phyloP scores from a whole-genome alignment of 1,140 invertebrate genomes.

The Cyclina sinensis region DNA sequence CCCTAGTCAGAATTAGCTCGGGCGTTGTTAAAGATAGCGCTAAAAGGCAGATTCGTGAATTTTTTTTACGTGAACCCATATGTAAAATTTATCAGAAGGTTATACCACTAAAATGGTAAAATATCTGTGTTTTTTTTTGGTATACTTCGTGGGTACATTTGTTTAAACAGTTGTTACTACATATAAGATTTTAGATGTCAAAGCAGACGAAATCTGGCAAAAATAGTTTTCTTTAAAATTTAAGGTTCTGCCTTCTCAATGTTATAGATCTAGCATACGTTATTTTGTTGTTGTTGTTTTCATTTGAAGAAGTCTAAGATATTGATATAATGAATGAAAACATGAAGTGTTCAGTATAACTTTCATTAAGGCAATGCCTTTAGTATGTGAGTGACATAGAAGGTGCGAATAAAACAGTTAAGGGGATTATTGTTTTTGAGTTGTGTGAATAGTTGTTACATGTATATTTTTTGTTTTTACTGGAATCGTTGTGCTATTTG shows the following conservation, averaged over 20 bases:
- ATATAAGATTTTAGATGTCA: no score
- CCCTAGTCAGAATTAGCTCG: slow-evolving; percentile 41
- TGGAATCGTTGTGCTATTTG: slow-evolving; percentile 56
- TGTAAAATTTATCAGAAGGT: no score
- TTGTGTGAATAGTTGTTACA: slow-evolving; percentile 38
- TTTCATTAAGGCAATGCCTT: not conserved
- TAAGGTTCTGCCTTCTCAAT: not conserved
- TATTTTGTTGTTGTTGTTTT: not conserved
- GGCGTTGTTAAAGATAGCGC: not conserved
- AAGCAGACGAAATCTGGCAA: no score
- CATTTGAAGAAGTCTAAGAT: not conserved
- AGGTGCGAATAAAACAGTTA: not conserved
- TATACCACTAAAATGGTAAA: no score
- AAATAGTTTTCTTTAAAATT: not conserved
- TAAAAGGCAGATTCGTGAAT: not conserved
- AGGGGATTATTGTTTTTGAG: not conserved
- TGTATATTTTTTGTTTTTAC: slow-evolving; percentile 51
- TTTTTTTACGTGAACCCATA: no score
- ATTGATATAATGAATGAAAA: not conserved
- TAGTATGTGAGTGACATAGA: not conserved
- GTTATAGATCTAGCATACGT: not conserved
- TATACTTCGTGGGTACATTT: no score
- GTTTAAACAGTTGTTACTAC: no score
- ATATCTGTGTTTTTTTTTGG: no score
- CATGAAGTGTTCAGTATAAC: not conserved